phyloP scores from a whole-genome alignment of 2,113 vertebrate genomes.

The Candoia aspera region DNA sequence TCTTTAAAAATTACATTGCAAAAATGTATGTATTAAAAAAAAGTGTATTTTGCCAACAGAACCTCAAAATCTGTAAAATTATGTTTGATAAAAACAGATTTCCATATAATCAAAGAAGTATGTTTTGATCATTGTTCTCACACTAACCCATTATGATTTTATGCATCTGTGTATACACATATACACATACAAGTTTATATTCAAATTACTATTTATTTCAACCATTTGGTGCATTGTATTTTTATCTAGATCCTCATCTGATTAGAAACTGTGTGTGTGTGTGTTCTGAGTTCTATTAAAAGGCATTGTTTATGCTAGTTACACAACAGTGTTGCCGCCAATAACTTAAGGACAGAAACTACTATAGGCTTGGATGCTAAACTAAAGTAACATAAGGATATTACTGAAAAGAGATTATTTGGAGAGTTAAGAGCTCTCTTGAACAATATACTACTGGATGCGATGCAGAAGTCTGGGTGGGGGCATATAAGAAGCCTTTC shows the following conservation, averaged over 20 bases:
- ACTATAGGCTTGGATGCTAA: not conserved
- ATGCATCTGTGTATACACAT: not conserved
- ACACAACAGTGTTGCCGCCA: not conserved
- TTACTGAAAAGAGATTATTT: not conserved
- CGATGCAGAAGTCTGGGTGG: not conserved
- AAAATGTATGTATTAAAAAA: not conserved
- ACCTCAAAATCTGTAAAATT: not conserved
- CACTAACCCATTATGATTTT: not conserved
- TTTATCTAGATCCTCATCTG: not conserved
- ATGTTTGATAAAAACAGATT: not conserved
- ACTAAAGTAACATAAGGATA: not conserved
- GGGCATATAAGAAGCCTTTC: not conserved
- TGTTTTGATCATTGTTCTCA: not conserved
- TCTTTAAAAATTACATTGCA: not conserved
- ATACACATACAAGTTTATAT: not conserved
- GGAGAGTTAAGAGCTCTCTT: not conserved
- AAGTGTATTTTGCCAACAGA: not conserved
- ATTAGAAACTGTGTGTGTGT: not conserved
- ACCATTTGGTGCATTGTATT: not conserved
- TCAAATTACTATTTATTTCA: constrained; percentile 1
- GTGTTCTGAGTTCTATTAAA: not conserved
- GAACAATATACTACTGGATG: not conserved
- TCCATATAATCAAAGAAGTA: not conserved
- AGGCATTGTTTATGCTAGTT: constrained; percentile 4
- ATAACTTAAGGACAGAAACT: constrained; percentile 8